These are phyloP conservation scores for Mus pahari DNA, from an alignment of 2,113 vertebrate species.

Conservation along the genomic window DNA sequence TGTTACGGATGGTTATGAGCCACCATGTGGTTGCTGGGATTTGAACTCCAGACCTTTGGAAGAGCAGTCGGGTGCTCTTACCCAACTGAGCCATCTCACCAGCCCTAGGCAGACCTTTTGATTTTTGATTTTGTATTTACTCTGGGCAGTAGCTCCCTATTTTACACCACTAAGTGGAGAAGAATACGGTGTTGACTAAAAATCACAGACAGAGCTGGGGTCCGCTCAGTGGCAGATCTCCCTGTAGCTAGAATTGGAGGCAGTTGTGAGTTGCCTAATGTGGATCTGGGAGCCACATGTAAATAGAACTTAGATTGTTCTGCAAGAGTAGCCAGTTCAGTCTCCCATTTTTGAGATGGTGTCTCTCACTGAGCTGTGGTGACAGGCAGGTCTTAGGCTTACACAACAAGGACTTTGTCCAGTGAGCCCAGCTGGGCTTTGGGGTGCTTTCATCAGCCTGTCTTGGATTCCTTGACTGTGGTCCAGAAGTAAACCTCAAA, in stretches of 20 bases:
- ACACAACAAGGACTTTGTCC: not conserved
- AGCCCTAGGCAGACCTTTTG: not conserved
- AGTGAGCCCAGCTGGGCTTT: not conserved
- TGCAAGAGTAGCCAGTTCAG: not conserved
- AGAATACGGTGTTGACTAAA: not conserved
- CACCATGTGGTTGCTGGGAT: too few species aligned
- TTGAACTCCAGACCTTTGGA: too few species aligned
- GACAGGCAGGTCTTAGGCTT: not conserved
- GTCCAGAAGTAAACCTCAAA: constrained; percentile 44
- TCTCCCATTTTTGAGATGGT: not conserved
- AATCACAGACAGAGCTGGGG: not conserved
- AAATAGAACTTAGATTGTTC: not conserved
- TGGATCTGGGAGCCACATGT: not conserved
- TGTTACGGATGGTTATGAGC: too few species aligned
- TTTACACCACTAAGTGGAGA: not conserved
- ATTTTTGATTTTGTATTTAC: constrained; percentile 15
- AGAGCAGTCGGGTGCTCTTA: too few species aligned
- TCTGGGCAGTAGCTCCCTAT: not conserved
- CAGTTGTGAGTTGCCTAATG: not conserved
- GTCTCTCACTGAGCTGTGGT: not conserved
- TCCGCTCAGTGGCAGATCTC: not conserved
- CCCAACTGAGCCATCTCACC: too few species aligned
- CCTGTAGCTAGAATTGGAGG: not conserved
- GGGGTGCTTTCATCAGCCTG: not conserved
- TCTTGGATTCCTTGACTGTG: not conserved